Conservation (phyloP, 1,140 invertebrate genomes). For the Augochlora pura region DNA sequence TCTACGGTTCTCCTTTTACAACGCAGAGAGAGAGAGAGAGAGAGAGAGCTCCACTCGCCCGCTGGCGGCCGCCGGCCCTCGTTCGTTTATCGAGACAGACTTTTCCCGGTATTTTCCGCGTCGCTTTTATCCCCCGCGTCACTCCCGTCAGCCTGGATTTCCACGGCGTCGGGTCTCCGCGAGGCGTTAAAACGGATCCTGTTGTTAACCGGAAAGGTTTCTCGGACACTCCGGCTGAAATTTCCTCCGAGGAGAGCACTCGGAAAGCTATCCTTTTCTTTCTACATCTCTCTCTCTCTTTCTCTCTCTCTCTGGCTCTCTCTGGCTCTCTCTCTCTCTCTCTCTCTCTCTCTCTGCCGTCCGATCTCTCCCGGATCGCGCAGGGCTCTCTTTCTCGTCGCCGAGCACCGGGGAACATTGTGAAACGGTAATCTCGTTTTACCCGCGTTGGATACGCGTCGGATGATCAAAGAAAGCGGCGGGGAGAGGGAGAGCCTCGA, state of each 20-base stretch:
- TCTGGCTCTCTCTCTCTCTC: not conserved
- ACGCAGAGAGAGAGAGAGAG: no score
- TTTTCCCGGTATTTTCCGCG: slow-evolving; percentile 1
- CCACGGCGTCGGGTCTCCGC: not conserved
- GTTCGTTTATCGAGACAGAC: slow-evolving; percentile 32
- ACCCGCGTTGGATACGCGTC: slow-evolving; percentile 7
- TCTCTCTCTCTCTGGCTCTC: not conserved
- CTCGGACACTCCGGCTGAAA: slow-evolving; percentile 17
- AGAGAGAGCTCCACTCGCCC: not conserved
- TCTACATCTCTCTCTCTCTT: not conserved
- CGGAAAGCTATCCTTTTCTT: no score
- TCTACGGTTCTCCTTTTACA: not conserved
- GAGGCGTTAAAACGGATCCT: slow-evolving; percentile 24
- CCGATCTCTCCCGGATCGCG: no score
- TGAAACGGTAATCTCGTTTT: slow-evolving; percentile 38
- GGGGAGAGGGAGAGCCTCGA: not conserved
- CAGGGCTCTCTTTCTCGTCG: not conserved
- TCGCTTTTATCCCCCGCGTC: not conserved
- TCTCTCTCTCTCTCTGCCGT: not conserved
- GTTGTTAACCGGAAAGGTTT: slow-evolving; percentile 26
- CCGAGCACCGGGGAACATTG: slow-evolving; percentile 7
- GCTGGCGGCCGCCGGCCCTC: not conserved
- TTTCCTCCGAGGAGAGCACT: slow-evolving; percentile 15
- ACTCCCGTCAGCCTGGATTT: not conserved
- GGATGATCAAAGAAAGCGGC: slow-evolving; percentile 33